Evolutionary conservation across 2,888 invertebrate genomes (phyloP), one percentile per base, ranked within the genome.

Genomic region (Mechanitis mazaeus): DNA sequence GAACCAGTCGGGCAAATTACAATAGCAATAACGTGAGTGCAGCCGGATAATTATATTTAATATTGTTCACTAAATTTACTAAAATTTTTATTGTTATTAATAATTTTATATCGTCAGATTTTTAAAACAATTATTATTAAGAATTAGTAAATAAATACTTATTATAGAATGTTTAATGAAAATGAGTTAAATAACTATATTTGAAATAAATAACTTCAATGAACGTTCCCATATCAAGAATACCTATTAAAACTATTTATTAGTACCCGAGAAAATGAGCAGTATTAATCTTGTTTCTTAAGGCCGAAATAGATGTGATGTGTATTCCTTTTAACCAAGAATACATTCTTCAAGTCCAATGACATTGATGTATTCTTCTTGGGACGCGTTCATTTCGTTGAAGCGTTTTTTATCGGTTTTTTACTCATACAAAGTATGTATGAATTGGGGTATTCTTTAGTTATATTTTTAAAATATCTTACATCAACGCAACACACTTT

Each of bases 281-380:
- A 28, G 59, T 35, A 59, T 57, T 59, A 61, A 58, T 59, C 57
- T 50, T 58, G 62, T 65, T 58, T 59, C 45, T 56, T 58, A 45
- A 45, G 47, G 66, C 72, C 69, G 72, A 76, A 77, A 81, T 75
- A 78, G 74, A 75, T 72, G 68, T 71, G 70, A 71, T 65, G 64
- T 60, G 73, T 73, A 79, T 79, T 79, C 71, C 66, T 69, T 72
- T 72, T 75, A 76, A 79, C 76, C 75, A 76, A 77, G 74, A 75
- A 74, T 76, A 72, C 71, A 73, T 73, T 69, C 68, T 71, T 69
- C 65, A 68, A 66, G 63, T 65, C 60, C 59, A 64, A 61, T 73
- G 84, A 83, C 84, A 71, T 78, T 85, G 84, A 85, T 81, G 68
- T 78, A 84, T 84, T 68, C 31, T 6, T 31, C 9, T 9, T 50